A percentile compares a stretch with the other conserved stretches of the same genome.
Evolutionary conservation across 2,797 vertebrate species (phyloP).

Genomic region (Scarus forsteni): DNA sequence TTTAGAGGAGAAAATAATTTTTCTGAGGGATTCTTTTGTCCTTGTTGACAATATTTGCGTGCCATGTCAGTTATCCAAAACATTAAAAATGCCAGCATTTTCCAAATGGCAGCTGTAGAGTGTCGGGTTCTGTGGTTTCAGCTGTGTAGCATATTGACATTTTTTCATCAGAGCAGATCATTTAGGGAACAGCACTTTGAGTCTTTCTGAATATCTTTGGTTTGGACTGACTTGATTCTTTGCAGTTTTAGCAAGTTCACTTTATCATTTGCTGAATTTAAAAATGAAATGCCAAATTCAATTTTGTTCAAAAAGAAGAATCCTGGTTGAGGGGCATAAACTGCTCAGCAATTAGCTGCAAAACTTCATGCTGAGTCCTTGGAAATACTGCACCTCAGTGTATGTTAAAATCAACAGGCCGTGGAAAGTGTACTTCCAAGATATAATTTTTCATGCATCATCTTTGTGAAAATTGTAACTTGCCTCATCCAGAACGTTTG

Average conservation of each 20-base stretch:
- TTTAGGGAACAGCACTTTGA: conserved; percentile 59
- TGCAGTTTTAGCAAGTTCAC: conserved; percentile 44
- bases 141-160: conserved; percentile 79
- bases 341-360: conserved; percentile 37
- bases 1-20: conserved; percentile 48
- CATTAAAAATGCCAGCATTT: conserved; percentile 71
- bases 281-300: conserved; percentile 49
- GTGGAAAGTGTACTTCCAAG: conserved; percentile 39
- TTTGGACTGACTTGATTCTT: conserved; percentile 59
- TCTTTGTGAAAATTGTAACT: conserved; percentile 37
- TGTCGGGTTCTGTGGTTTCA: conserved; percentile 81
- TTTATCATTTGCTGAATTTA: conserved; percentile 48
- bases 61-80: conserved; percentile 66
- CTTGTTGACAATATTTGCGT: conserved; percentile 64
- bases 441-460: conserved; percentile 24
- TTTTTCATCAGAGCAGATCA: conserved; percentile 78
- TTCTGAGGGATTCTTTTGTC: conserved; percentile 27
- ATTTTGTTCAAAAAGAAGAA: conserved; percentile 30
- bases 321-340: conserved; percentile 36
- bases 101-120: conserved; percentile 79
- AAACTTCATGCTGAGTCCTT: conserved; percentile 25
- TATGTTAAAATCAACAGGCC: conserved; percentile 20
- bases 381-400: conserved; percentile 23
- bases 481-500: conserved; percentile 24
- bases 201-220: conserved; percentile 50